Conservation (phyloP, 2,113 vertebrate genomes). For the Micronycteris hirsuta region DNA sequence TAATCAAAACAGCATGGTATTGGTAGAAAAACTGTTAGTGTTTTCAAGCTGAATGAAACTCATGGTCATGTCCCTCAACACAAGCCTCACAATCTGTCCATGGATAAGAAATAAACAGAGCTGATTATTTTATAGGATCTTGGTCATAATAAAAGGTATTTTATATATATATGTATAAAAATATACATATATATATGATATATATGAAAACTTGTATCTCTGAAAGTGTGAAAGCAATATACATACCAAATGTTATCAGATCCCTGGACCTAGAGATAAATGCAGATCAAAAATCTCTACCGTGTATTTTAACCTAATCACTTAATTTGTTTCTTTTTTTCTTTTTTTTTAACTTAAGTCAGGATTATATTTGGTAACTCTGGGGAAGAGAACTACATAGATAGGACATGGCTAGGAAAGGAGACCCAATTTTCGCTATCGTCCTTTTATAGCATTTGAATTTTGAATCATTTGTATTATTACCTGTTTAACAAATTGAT, state of each 20-base stretch:
- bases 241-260: background rate
- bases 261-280: background rate
- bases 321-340: background rate
- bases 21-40: background rate
- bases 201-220: too few species aligned
- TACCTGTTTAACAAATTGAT: background rate
- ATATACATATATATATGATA: background rate
- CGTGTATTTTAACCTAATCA: background rate
- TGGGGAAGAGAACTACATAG: background rate
- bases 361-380: conserved; percentile 6
- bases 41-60: background rate
- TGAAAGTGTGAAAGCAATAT: background rate
- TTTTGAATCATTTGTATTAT: conserved; percentile 25
- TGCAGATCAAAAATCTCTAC: background rate
- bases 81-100: background rate
- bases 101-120: background rate
- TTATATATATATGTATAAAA: too few species aligned
- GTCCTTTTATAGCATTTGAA: background rate
- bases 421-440: background rate
- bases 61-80: background rate
- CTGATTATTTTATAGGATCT: background rate
- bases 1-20: background rate
- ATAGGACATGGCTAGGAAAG: background rate
- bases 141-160: background rate
- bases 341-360: background rate